These are phyloP conservation scores for Rhynchomys soricoides DNA, from an alignment of 2,113 vertebrate species.

Conservation along the genomic window DNA sequence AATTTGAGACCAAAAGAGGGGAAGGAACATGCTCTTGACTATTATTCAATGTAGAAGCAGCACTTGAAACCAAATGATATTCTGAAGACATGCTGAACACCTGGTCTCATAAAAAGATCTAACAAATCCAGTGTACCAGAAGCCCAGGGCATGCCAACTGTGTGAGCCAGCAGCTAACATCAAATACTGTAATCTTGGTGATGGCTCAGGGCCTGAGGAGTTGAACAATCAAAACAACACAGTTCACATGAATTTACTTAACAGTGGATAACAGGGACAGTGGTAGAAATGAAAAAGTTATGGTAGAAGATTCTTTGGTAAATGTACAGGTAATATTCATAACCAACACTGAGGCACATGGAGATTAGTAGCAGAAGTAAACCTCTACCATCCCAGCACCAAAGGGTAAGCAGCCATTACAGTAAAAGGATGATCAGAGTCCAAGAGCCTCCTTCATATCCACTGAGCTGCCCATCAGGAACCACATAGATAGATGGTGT, in stretches of 20 bases:
- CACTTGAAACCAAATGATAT: background rate
- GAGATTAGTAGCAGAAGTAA: background rate
- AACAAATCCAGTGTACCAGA: background rate
- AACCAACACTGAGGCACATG: background rate
- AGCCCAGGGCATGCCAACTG: background rate
- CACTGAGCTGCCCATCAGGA: background rate
- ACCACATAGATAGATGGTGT: background rate
- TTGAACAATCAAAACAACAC: background rate
- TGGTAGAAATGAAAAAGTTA: background rate
- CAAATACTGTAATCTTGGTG: background rate
- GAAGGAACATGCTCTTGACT: background rate
- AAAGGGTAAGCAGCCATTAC: too few relatives aligned
- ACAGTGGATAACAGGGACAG: background rate
- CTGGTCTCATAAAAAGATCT: background rate
- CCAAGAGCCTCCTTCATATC: background rate
- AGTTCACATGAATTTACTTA: background rate
- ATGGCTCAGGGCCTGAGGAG: background rate
- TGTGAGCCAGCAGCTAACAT: background rate
- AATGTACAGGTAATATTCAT: background rate
- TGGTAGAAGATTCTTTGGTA: background rate
- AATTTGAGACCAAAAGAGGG: background rate
- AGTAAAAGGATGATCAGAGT: background rate
- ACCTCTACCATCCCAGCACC: too few relatives aligned
- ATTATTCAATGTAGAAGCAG: background rate
- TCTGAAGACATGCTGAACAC: background rate